phyloP scores from a whole-genome alignment of 2,888 invertebrate genomes.

The Sabatieria punctata region DNA sequence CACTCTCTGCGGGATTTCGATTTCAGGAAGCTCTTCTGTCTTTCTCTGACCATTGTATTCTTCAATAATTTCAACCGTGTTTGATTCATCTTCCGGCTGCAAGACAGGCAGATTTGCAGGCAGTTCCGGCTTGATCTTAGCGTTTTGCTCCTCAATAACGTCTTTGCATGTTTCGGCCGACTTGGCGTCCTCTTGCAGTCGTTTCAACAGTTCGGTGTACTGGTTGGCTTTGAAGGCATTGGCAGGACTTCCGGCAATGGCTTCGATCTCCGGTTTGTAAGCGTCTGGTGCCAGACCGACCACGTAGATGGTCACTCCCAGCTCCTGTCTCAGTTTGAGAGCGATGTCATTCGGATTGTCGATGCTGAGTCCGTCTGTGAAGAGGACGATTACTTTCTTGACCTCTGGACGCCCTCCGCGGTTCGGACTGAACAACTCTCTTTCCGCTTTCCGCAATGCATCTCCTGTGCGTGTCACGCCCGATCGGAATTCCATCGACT shows the following conservation, averaged over 20 bases:
- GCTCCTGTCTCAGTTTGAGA: constrained; percentile 15
- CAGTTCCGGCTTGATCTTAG: no score
- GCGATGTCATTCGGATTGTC: constrained; percentile 24
- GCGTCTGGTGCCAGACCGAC: constrained; percentile 22
- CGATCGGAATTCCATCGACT: constrained; percentile 6
- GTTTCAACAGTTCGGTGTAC: not conserved
- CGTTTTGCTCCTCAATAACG: no score
- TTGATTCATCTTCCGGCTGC: no score
- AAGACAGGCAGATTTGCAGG: no score
- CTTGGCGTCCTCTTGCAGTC: not conserved
- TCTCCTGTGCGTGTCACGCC: constrained; percentile 14
- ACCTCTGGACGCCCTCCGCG: constrained; percentile 15
- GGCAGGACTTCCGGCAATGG: constrained; percentile 18
- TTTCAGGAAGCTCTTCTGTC: no score
- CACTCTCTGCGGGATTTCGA: no score
- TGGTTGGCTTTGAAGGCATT: not conserved
- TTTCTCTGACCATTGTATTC: no score
- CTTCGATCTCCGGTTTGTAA: constrained; percentile 21
- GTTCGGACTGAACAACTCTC: constrained; percentile 14
- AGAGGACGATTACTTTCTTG: constrained; percentile 18
- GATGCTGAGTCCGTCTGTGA: constrained; percentile 26
- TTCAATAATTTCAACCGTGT: no score
- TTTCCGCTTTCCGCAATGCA: constrained; percentile 18
- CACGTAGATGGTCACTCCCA: constrained; percentile 23
- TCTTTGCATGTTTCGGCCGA: not conserved